phyloP scores from a whole-genome alignment of 2,888 invertebrate species.

The Plagodis pulveraria region DNA sequence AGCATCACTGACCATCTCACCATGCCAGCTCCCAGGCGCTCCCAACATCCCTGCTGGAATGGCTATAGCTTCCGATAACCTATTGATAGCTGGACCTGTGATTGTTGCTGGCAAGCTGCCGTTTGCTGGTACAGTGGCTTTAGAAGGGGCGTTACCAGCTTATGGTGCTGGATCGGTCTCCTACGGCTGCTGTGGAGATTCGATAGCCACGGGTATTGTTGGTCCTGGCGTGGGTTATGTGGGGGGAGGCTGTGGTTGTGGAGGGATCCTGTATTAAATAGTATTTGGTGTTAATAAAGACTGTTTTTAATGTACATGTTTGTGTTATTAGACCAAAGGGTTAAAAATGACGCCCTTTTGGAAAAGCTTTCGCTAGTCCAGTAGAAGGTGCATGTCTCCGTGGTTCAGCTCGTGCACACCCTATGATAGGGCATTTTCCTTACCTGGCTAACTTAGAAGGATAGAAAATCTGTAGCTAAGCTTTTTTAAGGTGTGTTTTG shows the following conservation, averaged over 20 bases:
- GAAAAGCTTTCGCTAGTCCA: too few species aligned
- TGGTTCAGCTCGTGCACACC: too few species aligned
- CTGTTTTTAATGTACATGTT: neutral
- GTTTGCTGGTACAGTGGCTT: slow-evolving; percentile 41
- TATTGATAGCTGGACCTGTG: slow-evolving; percentile 38
- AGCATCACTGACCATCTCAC: slow-evolving; percentile 18
- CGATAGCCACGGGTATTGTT: neutral
- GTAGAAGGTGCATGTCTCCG: too few species aligned
- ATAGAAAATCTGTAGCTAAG: too few species aligned
- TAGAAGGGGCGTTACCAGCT: slow-evolving; percentile 45
- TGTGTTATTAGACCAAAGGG: neutral
- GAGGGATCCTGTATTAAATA: neutral
- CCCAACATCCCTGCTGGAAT: slow-evolving; percentile 29
- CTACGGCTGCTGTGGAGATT: slow-evolving; percentile 24
- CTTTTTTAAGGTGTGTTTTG: too few species aligned
- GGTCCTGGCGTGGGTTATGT: slow-evolving; percentile 3
- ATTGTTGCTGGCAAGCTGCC: slow-evolving; percentile 45
- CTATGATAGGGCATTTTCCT: too few species aligned
- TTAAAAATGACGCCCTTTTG: too few species aligned
- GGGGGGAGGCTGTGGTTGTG: slow-evolving; percentile 6
- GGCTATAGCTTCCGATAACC: slow-evolving; percentile 37
- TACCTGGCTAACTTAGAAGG: too few species aligned
- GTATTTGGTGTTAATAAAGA: slow-evolving; percentile 9
- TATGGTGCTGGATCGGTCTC: slow-evolving; percentile 26
- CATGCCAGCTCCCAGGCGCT: slow-evolving; percentile 21